phyloP scores from a whole-genome alignment of 2,888 invertebrate genomes.

The Eulithis prunata region DNA sequence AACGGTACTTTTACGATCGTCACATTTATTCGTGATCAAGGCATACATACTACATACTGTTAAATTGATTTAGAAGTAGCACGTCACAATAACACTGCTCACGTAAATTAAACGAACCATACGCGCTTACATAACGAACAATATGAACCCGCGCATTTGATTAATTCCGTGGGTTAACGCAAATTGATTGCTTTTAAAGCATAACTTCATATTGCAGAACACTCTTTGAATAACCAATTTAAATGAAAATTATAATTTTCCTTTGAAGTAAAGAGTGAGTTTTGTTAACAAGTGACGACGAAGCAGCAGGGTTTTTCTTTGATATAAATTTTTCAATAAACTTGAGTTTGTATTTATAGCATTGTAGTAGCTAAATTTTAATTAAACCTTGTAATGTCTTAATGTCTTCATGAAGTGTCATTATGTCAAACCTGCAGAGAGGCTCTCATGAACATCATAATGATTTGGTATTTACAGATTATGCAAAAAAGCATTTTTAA shows the following conservation, averaged over 20 bases:
- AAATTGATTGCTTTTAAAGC: constrained; percentile 27
- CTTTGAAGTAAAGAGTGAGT: too few species aligned
- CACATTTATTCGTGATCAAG: too few species aligned
- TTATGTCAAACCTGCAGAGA: background rate
- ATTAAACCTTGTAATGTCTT: constrained; percentile 16
- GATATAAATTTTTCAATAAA: too few species aligned
- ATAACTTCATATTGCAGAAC: constrained; percentile 4
- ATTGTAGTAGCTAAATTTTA: constrained; percentile 8
- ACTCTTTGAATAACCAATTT: background rate
- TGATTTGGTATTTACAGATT: too few species aligned
- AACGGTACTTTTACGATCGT: too few species aligned
- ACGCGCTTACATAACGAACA: background rate
- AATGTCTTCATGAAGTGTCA: constrained; percentile 2
- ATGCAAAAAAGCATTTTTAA: too few species aligned
- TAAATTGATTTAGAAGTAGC: background rate
- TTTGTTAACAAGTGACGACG: too few species aligned
- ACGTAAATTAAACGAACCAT: background rate
- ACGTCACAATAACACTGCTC: background rate
- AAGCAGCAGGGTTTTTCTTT: too few species aligned
- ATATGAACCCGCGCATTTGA: constrained; percentile 8
- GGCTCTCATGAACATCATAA: too few species aligned
- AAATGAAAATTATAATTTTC: background rate
- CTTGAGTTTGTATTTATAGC: background rate
- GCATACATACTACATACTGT: background rate
- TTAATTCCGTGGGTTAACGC: constrained; percentile 20